Conservation (phyloP, 2,797 vertebrate species). For the Rachycentron canadum region DNA sequence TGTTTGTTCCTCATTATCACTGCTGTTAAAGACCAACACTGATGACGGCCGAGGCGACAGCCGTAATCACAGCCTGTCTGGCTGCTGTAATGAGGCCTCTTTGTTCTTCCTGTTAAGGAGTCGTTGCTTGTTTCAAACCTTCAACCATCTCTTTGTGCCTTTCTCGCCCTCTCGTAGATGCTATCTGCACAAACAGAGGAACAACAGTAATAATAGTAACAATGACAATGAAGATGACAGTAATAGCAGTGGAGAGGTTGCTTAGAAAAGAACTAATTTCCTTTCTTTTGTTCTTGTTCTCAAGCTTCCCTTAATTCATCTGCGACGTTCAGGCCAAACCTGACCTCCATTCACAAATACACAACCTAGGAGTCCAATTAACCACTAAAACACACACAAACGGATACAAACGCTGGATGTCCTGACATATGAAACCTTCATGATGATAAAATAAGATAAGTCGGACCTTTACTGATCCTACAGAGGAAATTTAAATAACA, state of each 20-base stretch:
- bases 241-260: slow-evolving; percentile 31
- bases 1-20: slow-evolving; percentile 51
- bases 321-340: neutral
- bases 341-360: neutral
- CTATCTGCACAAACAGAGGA: slow-evolving; percentile 21
- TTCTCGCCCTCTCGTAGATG: slow-evolving; percentile 1
- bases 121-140: neutral
- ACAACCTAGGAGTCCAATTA: neutral
- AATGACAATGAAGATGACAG: neutral
- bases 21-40: slow-evolving; percentile 4
- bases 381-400: neutral
- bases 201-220: slow-evolving; percentile 24
- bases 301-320: neutral
- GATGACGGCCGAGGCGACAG: slow-evolving; percentile 38
- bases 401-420: no score
- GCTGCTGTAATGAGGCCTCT: slow-evolving; percentile 53
- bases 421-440: no score
- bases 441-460: no score
- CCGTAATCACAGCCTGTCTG: slow-evolving; percentile 43
- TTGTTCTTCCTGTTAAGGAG: slow-evolving; percentile 54
- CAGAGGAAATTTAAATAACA: no score
- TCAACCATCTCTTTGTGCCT: neutral
- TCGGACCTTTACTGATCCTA: no score
- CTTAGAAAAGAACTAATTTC: slow-evolving; percentile 54
- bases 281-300: slow-evolving; percentile 48